Evolutionary conservation across 2,888 invertebrate species (phyloP).

Genomic region (Hofmannophila pseudospretella): DNA sequence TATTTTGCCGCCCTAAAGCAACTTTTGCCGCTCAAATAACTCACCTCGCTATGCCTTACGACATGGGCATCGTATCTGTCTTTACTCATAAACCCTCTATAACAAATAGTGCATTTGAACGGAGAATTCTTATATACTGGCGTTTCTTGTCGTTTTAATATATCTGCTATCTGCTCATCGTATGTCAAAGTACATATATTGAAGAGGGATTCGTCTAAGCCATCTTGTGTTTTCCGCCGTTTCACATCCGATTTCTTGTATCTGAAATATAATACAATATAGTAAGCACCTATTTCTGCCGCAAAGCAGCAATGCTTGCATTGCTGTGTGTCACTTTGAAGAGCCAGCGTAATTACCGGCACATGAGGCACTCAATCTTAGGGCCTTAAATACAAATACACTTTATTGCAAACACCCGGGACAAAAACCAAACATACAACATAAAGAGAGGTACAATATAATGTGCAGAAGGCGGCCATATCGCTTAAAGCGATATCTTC

Average conservation of each 20-base stretch:
- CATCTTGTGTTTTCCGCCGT: conserved; percentile 40
- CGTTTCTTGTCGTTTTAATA: conserved; percentile 43
- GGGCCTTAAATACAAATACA: too few relatives aligned
- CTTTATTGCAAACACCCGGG: too few relatives aligned
- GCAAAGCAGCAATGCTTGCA: too few relatives aligned
- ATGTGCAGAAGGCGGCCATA: too few relatives aligned
- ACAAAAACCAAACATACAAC: too few relatives aligned
- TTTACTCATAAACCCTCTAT: conserved; percentile 46
- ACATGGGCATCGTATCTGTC: conserved; percentile 52
- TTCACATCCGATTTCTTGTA: conserved; percentile 52
- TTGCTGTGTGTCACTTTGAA: too few relatives aligned
- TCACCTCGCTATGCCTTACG: conserved; percentile 55
- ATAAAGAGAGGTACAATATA: too few relatives aligned
- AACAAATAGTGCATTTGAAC: conserved; percentile 51
- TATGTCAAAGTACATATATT: conserved; percentile 45
- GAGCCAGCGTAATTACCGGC: too few relatives aligned
- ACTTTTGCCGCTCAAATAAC: conserved; percentile 9
- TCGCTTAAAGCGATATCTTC: too few relatives aligned
- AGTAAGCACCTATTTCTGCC: too few relatives aligned
- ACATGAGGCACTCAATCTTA: too few relatives aligned
- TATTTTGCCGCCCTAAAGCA: background rate
- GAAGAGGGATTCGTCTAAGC: conserved; percentile 50
- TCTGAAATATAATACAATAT: too few relatives aligned
- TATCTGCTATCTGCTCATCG: conserved; percentile 58
- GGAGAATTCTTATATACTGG: conserved; percentile 34